These are phyloP conservation scores for Sebastes hopkinsi DNA, from an alignment of 2,797 vertebrate genomes.

Conservation along the genomic window DNA sequence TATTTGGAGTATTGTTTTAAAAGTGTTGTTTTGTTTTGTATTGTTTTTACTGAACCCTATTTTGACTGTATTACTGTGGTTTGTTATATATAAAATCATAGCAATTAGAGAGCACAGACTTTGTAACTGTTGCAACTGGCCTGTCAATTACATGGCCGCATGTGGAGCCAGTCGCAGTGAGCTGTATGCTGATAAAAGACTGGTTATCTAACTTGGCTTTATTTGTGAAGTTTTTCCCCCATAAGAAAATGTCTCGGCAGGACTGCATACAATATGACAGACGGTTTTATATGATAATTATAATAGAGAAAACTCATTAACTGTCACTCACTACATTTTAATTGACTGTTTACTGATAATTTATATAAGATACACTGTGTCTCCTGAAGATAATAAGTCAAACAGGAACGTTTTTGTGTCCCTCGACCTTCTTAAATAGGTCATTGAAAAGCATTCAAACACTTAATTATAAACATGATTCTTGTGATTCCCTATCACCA, in stretches of 20 bases:
- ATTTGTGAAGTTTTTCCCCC: not conserved
- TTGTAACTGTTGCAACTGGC: not conserved
- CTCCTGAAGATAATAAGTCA: not conserved
- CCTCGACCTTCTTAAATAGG: not conserved
- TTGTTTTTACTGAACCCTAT: not conserved
- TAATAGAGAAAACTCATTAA: not conserved
- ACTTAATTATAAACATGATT: not conserved
- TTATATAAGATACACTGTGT: not conserved
- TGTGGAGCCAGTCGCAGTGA: not conserved
- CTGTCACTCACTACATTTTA: not conserved
- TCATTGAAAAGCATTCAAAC: conserved; percentile 15
- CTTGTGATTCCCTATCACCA: conserved; percentile 1
- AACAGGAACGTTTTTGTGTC: not conserved
- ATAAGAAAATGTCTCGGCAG: not conserved
- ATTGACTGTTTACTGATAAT: not conserved
- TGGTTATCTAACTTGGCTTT: not conserved
- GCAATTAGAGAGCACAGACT: not conserved
- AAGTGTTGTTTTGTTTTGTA: not conserved
- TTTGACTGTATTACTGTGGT: not conserved
- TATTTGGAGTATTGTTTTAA: not conserved
- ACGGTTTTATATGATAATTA: not conserved
- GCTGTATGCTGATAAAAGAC: not conserved
- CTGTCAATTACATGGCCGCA: conserved; percentile 11
- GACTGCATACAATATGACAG: not conserved
- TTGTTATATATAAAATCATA: conserved; percentile 9